These are phyloP conservation scores for Pterostichus niger DNA, from an alignment of 2,888 invertebrate genomes.

Conservation along the genomic window DNA sequence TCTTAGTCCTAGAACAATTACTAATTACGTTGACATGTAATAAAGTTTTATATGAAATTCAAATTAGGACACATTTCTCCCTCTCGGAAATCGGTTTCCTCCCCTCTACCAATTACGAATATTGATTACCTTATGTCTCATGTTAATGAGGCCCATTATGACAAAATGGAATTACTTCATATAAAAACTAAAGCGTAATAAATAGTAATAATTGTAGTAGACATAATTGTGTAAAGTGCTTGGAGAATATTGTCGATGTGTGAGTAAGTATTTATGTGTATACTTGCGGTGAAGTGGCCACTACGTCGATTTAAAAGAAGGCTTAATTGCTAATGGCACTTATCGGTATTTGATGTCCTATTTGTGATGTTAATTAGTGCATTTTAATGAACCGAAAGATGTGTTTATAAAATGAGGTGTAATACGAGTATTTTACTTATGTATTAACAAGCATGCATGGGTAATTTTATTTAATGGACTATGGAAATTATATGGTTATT, in stretches of 20 bases:
- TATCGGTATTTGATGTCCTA: slow-evolving; percentile 1
- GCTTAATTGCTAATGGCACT: slow-evolving; percentile 20
- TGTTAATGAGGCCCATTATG: slow-evolving; percentile 35
- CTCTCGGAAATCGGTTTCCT: too few relatives aligned
- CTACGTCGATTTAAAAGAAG: not conserved
- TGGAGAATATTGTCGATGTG: slow-evolving; percentile 3
- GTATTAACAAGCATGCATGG: not conserved
- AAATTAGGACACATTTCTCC: slow-evolving; percentile 37
- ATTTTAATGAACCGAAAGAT: slow-evolving; percentile 15
- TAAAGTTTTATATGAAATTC: slow-evolving; percentile 34
- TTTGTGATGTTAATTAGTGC: slow-evolving; percentile 39
- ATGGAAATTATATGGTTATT: slow-evolving; percentile 12
- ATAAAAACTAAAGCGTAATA: slow-evolving; percentile 35
- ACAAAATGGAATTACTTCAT: slow-evolving; percentile 40
- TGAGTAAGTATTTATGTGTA: slow-evolving; percentile 33
- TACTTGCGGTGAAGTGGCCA: not conserved
- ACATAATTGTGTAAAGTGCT: slow-evolving; percentile 42
- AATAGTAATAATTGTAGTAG: slow-evolving; percentile 30
- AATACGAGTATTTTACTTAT: slow-evolving; percentile 1
- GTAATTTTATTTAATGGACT: slow-evolving; percentile 43
- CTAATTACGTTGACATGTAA: slow-evolving; percentile 31
- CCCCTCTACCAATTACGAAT: slow-evolving; percentile 12
- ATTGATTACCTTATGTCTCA: slow-evolving; percentile 44
- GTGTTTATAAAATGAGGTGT: slow-evolving; percentile 31
- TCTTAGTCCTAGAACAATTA: slow-evolving; percentile 17